Conservation (phyloP, 2,797 vertebrate species). For the Lycodopsis pacificus region DNA sequence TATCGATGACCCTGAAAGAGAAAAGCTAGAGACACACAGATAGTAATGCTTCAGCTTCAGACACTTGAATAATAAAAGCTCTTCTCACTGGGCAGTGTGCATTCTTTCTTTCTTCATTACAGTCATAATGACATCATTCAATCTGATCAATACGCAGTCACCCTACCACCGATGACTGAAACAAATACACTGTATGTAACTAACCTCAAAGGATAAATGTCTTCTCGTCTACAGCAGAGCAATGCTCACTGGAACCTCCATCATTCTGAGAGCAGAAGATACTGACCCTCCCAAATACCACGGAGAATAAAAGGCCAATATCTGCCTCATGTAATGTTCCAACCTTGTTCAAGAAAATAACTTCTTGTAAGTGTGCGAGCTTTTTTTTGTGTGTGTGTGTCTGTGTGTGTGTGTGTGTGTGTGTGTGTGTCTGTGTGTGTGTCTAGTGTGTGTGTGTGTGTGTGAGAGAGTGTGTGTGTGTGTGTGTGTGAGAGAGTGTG, state of each 20-base stretch:
- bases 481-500: no score
- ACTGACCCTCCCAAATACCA: constrained; percentile 27
- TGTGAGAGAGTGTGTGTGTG: constrained; percentile 2
- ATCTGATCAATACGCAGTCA: background rate
- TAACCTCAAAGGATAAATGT: constrained; percentile 3
- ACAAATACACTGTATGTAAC: background rate
- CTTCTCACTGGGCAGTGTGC: background rate
- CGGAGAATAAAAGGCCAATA: constrained; percentile 26
- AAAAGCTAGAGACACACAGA: background rate
- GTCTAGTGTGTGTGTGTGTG: background rate
- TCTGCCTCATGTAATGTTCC: constrained; percentile 19
- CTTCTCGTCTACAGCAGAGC: background rate
- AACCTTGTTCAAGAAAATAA: constrained; percentile 20
- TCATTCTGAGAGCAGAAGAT: constrained; percentile 17
- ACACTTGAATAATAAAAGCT: background rate
- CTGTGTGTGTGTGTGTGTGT: background rate
- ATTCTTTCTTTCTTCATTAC: background rate
- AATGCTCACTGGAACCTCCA: constrained; percentile 9
- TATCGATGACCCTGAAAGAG: background rate
- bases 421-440: background rate
- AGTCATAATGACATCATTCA: background rate
- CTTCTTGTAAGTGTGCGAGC: background rate
- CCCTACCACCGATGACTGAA: background rate
- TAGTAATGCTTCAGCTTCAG: background rate
- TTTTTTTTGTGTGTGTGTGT: background rate